phyloP scores from a whole-genome alignment of 1,140 invertebrate genomes.

The Listronotus bonariensis region DNA sequence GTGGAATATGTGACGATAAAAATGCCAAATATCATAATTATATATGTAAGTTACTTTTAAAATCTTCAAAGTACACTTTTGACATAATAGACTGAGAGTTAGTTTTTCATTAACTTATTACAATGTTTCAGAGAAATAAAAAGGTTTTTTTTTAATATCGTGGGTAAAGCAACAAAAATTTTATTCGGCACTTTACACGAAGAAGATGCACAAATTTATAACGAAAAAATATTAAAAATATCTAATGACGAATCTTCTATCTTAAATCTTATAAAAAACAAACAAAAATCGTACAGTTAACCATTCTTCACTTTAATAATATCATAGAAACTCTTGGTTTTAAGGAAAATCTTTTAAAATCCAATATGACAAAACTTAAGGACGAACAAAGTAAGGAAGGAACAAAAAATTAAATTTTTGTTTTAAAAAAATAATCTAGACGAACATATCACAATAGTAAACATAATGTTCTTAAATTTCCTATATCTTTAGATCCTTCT shows the following conservation, averaged over 20 bases:
- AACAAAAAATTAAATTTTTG: not conserved
- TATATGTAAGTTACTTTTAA: not conserved
- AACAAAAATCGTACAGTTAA: constrained; percentile 3
- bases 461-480: not conserved
- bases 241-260: not conserved
- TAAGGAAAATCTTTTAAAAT: constrained; percentile 6
- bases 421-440: constrained; percentile 2
- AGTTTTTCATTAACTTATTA: constrained; percentile 1
- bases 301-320: constrained; percentile 1
- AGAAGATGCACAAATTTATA: constrained; percentile 14
- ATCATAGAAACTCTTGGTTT: constrained; percentile 1
- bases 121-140: not conserved
- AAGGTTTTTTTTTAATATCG: constrained; percentile 1
- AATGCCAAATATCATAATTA: constrained; percentile 8
- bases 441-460: constrained; percentile 1
- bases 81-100: not conserved
- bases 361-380: not conserved
- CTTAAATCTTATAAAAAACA: not conserved
- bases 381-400: not conserved
- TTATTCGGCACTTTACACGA: constrained; percentile 1
- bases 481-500: not conserved
- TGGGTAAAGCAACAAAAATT: constrained; percentile 8
- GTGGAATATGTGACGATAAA: constrained; percentile 2
- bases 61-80: constrained; percentile 5
- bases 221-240: not conserved